Evolutionary conservation across 2,113 vertebrate genomes (phyloP).

Genomic region (Mus spicilegus): DNA sequence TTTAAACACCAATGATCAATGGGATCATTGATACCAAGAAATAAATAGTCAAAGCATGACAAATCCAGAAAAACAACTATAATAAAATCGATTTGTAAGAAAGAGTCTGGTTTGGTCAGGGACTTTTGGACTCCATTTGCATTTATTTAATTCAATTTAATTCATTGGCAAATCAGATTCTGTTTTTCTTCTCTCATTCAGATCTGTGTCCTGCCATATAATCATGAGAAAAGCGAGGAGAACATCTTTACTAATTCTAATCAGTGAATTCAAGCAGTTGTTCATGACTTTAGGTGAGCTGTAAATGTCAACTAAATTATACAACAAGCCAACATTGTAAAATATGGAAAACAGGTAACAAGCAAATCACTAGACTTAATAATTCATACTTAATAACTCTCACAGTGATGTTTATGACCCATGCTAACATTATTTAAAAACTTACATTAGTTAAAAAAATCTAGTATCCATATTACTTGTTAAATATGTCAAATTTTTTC

Average conservation of each 20-base stretch:
- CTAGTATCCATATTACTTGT: background rate
- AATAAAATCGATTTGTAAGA: background rate
- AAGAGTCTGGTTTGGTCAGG: background rate
- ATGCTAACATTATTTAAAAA: background rate
- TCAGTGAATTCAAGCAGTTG: background rate
- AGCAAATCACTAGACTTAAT: background rate
- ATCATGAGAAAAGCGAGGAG: background rate
- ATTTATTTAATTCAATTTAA: background rate
- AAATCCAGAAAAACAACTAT: background rate
- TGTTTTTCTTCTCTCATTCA: background rate
- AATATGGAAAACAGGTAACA: background rate
- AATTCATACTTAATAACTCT: background rate
- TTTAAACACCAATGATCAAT: background rate
- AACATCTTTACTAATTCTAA: background rate
- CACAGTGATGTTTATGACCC: background rate
- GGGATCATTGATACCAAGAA: background rate
- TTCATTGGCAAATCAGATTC: background rate
- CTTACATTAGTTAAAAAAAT: background rate
- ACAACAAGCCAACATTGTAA: background rate
- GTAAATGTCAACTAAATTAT: background rate
- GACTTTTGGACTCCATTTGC: background rate
- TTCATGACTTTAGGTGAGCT: background rate
- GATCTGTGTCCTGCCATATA: background rate
- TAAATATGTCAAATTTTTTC: slow-evolving; percentile 34
- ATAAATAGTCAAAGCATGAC: background rate